These are phyloP conservation scores for Syngnathus typhle DNA, from an alignment of 2,113 vertebrate genomes.

Conservation along the genomic window DNA sequence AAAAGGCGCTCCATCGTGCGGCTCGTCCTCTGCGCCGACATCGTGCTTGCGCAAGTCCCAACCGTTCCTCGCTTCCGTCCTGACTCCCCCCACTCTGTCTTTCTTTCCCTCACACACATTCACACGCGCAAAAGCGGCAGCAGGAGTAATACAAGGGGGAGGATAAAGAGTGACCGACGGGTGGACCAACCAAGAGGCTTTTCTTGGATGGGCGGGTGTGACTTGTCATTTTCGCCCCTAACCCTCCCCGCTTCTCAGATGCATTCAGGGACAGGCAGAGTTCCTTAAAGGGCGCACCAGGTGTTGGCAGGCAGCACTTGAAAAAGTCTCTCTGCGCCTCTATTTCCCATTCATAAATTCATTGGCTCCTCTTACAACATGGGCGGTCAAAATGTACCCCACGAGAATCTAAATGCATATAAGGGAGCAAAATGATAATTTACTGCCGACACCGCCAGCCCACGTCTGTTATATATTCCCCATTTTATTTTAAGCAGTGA, in stretches of 20 bases:
- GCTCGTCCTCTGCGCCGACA: constrained; percentile 21
- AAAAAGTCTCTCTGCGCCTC: not conserved
- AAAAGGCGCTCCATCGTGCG: constrained; percentile 38
- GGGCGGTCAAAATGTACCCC: not conserved
- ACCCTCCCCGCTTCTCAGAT: not conserved
- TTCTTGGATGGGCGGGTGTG: constrained; percentile 42
- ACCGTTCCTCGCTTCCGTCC: constrained; percentile 25
- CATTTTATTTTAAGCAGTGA: constrained; percentile 39
- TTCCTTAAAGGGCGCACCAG: constrained; percentile 17
- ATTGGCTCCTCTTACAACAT: constrained; percentile 1
- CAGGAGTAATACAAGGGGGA: constrained; percentile 26
- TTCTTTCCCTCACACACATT: not conserved
- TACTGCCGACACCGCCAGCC: constrained; percentile 20
- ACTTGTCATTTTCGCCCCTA: constrained; percentile 18
- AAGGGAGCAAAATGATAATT: constrained; percentile 21
- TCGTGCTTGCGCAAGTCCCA: constrained; percentile 12
- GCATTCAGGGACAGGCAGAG: constrained; percentile 19
- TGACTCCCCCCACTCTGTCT: constrained; percentile 15
- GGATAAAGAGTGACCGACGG: constrained; percentile 51
- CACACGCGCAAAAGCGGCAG: constrained; percentile 9
- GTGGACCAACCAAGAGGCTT: constrained; percentile 56
- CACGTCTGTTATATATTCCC: constrained; percentile 1
- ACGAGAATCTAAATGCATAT: constrained; percentile 16
- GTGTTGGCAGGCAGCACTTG: constrained; percentile 4
- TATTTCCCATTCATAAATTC: not conserved